Conservation (phyloP, 2,888 invertebrate species). For the Macroteleia sp. region DNA sequence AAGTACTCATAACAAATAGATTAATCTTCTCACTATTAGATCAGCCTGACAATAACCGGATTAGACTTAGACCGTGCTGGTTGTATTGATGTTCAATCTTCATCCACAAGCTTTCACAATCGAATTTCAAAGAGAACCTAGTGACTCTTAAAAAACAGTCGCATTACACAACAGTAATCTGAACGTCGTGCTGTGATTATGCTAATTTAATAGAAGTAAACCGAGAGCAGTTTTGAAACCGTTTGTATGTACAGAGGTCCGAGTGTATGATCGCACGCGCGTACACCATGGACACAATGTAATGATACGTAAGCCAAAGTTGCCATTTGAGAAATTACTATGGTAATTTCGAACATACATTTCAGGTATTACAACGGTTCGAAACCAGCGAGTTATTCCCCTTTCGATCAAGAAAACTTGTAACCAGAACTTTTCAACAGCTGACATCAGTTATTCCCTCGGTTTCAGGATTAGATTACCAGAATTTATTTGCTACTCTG, state of each 20-base stretch:
- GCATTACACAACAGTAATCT: constrained; percentile 63
- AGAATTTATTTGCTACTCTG: constrained; percentile 32
- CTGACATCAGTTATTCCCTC: not conserved
- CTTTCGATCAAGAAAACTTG: not conserved
- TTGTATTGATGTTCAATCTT: constrained; percentile 15
- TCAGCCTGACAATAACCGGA: no score
- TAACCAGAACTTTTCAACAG: constrained; percentile 44
- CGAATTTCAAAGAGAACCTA: constrained; percentile 29
- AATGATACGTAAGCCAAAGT: constrained; percentile 44
- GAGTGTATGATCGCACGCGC: constrained; percentile 38
- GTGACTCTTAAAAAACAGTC: constrained; percentile 49
- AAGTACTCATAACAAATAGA: no score
- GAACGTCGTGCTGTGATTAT: constrained; percentile 62
- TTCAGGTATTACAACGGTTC: not conserved
- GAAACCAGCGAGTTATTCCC: constrained; percentile 16
- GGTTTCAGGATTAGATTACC: constrained; percentile 24
- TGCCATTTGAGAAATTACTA: constrained; percentile 46
- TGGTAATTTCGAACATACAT: not conserved
- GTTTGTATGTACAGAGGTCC: constrained; percentile 23
- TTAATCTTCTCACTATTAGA: no score
- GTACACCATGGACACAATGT: constrained; percentile 29
- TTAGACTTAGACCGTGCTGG: not conserved
- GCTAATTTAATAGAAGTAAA: constrained; percentile 68
- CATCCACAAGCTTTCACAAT: constrained; percentile 41
- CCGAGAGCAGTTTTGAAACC: constrained; percentile 65